Conservation (phyloP, 2,888 invertebrate species). For the Leistus spinibarbis region DNA sequence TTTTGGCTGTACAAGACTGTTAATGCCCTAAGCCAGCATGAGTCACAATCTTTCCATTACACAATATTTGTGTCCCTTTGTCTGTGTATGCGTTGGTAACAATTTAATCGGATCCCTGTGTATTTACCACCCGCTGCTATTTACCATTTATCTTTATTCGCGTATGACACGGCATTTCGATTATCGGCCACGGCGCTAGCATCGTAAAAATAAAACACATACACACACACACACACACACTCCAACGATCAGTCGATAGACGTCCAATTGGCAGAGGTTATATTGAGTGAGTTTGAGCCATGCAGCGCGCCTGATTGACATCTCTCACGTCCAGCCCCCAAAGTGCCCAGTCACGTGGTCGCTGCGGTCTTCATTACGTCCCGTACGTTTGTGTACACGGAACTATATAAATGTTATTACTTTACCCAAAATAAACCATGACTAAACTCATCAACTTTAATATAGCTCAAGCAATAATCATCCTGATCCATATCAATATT, state of each 20-base stretch:
- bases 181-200: constrained; percentile 54
- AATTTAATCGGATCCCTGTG: constrained; percentile 14
- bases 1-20: background rate
- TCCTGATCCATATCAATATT: no score
- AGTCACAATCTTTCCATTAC: background rate
- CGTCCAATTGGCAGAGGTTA: constrained; percentile 9
- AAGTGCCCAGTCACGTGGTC: background rate
- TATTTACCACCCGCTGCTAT: constrained; percentile 50
- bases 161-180: constrained; percentile 56
- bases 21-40: background rate
- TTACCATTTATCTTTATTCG: constrained; percentile 56
- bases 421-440: background rate
- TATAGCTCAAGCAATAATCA: no score
- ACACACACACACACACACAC: background rate
- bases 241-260: background rate
- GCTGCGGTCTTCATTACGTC: background rate
- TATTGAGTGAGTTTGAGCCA: constrained; percentile 12
- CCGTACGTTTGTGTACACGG: background rate
- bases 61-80: background rate
- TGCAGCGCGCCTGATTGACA: background rate
- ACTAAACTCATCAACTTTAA: background rate
- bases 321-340: background rate
- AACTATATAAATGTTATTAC: background rate
- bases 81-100: background rate
- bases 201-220: constrained; percentile 46